Evolutionary conservation across 92 coral and sea anemone species (phyloP).

Genomic region (Bergia puertoricense): DNA sequence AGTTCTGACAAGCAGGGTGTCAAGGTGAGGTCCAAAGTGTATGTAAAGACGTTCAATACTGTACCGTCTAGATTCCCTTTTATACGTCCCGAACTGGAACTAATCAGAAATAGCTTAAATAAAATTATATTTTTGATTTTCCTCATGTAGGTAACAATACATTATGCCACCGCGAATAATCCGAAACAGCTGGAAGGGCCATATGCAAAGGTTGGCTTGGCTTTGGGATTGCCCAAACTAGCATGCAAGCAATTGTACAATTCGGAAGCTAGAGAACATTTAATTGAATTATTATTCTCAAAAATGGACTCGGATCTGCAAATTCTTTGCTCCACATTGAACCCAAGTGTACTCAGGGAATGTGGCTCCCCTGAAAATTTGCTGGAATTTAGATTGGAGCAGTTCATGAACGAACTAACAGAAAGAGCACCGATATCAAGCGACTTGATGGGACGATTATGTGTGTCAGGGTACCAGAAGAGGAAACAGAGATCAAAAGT

Average conservation of each 20-base stretch:
- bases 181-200: not conserved
- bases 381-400: conserved; percentile 4
- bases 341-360: not conserved
- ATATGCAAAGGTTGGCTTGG: conserved; percentile 10
- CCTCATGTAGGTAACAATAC: not conserved
- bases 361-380: conserved; percentile 8
- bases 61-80: not conserved
- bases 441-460: conserved; percentile 13
- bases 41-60: not conserved
- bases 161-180: conserved; percentile 14
- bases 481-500: conserved; percentile 4
- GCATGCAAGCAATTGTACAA: conserved; percentile 4
- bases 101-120: not conserved
- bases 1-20: not conserved
- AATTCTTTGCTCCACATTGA: not conserved
- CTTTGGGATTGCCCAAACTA: conserved; percentile 8
- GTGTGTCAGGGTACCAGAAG: not conserved
- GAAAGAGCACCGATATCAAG: conserved; percentile 17
- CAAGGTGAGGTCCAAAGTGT: not conserved
- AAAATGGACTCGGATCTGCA: conserved; percentile 1
- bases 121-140: conserved; percentile 11
- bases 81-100: conserved; percentile 6
- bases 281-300: conserved; percentile 3
- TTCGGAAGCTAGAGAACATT: conserved; percentile 11
- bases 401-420: not conserved